Conservation (phyloP, 2,888 invertebrate genomes). For the Phengaris arion region DNA sequence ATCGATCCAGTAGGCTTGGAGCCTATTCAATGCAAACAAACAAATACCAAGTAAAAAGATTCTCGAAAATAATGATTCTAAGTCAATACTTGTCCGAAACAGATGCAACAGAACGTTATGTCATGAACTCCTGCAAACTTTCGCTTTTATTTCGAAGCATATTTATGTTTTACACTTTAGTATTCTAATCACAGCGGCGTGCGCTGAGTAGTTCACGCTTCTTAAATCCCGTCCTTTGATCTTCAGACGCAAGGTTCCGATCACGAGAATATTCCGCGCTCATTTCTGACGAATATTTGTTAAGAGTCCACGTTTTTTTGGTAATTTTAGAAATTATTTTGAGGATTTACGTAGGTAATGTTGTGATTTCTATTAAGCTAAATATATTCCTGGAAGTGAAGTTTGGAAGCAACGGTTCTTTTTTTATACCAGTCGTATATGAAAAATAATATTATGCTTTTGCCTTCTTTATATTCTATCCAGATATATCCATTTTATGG, state of each 20-base stretch:
- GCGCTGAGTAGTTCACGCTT: neutral
- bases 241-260: neutral
- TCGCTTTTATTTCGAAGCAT: neutral
- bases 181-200: conserved; percentile 5
- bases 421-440: neutral
- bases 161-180: conserved; percentile 5
- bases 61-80: neutral
- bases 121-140: neutral
- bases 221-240: conserved; percentile 9
- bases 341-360: neutral
- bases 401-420: neutral
- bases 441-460: neutral
- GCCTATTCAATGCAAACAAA: too few relatives aligned
- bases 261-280: neutral
- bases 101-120: neutral
- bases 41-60: too few relatives aligned
- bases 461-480: neutral
- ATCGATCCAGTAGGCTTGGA: too few relatives aligned
- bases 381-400: neutral
- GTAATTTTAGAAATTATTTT: neutral
- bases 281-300: conserved; percentile 7
- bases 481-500: neutral
- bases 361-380: neutral
- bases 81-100: neutral
- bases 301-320: conserved; percentile 10